Base-by-base conservation (phyloP, 2,888 invertebrate species). In the Acronicta alni region DNA sequence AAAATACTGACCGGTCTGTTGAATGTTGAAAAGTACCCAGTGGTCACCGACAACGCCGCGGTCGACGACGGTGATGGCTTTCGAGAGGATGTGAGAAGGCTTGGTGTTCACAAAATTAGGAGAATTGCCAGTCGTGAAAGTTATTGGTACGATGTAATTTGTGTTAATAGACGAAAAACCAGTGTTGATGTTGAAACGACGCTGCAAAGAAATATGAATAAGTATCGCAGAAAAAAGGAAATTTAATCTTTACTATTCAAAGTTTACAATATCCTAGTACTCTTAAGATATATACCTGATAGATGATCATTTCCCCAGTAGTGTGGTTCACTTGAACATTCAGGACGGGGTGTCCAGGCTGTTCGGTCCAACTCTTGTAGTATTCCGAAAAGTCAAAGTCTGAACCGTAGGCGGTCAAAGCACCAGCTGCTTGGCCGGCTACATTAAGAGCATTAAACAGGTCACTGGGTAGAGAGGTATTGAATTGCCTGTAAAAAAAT, bases 11-110 rank as follows among this genome's bases (percentile, higher is more conserved):
- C 96, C 96, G 62, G 94, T 95, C 80, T 95, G 95, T 73, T 96
- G 95, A 32, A 95, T 87, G 77, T 96, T 96, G 53, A 96, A 93
- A 39, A 96, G 81, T 5, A 96, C 88, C 96, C 96, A 96, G 45
- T 95, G 88, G 57, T 92, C 87, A 12, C 89, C 91, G 32, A 67
- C 47, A 2, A 84, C 77, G 0, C 83, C 82, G 3, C 90, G 86
- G 65, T 89, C 78, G 38, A 93, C 89, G 20, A 84, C 72, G 9
- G 87, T 83, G 7, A 88, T 77, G 0, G 84, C 63, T 0, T 87
- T 75, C 0, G 64, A 81, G 43, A 92, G 74, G n/a, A 93, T 76
- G 51, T 94, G 88, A 14, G 88, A 82, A 0, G 95, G 94, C 58
- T 92, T 92, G 0, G 94, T 93, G 59, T 93, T 82, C 0, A 20